phyloP scores from a whole-genome alignment of 1,140 invertebrate genomes.

The Bombus turneri region DNA sequence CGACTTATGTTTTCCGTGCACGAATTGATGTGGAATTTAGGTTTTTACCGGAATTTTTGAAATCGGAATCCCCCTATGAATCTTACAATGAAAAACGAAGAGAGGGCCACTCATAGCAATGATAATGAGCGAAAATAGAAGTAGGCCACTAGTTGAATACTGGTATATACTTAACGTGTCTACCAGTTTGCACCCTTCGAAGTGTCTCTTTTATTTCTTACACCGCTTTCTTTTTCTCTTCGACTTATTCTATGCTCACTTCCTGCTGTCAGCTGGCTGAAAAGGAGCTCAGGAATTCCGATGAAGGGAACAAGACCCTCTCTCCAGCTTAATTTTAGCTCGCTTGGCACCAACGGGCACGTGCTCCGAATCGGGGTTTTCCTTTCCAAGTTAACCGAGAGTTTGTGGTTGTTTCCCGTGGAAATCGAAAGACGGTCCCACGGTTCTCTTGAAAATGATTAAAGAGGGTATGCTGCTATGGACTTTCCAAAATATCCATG shows the following conservation, averaged over 20 bases:
- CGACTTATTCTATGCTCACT: constrained; percentile 70
- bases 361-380: constrained; percentile 67
- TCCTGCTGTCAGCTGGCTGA: constrained; percentile 78
- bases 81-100: background rate
- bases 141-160: constrained; percentile 67
- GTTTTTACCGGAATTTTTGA: constrained; percentile 16
- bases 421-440: constrained; percentile 34
- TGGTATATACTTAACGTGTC: constrained; percentile 29
- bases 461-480: background rate
- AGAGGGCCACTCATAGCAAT: constrained; percentile 26
- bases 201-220: constrained; percentile 71
- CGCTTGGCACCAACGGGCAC: constrained; percentile 61
- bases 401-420: background rate
- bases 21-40: background rate
- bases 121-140: constrained; percentile 70
- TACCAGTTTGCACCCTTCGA: constrained; percentile 64
- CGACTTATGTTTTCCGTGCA: background rate
- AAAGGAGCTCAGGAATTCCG: constrained; percentile 30
- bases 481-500: background rate
- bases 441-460: too few relatives aligned
- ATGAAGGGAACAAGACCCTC: constrained; percentile 42
- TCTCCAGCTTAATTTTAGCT: constrained; percentile 74
- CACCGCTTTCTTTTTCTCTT: constrained; percentile 50
- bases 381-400: constrained; percentile 3
- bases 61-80: background rate